Evolutionary conservation across 2,888 invertebrate species (phyloP).

Genomic region (Nymphalis urticae): DNA sequence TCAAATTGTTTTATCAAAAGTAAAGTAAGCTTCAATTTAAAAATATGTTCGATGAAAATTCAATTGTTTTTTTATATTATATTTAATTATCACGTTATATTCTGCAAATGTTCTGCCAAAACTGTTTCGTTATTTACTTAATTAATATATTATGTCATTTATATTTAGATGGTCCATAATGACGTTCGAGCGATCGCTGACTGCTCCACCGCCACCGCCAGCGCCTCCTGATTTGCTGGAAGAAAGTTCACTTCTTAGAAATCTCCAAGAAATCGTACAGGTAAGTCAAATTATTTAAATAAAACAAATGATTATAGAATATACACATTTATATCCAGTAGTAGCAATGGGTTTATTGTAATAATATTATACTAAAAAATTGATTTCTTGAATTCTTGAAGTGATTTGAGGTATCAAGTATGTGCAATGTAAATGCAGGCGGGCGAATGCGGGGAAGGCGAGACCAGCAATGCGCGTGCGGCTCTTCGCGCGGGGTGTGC

Average conservation of each 20-base stretch:
- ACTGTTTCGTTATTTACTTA: neutral
- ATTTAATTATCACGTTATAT: too few relatives aligned
- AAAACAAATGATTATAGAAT: neutral
- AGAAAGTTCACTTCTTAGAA: slow-evolving; percentile 86
- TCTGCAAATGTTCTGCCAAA: too few relatives aligned
- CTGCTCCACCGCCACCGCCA: slow-evolving; percentile 82
- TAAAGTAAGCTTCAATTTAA: too few relatives aligned
- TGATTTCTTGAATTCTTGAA: too few relatives aligned
- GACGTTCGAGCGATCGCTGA: slow-evolving; percentile 91
- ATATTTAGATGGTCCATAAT: slow-evolving; percentile 92
- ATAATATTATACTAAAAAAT: too few relatives aligned
- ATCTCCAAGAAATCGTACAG: slow-evolving; percentile 92
- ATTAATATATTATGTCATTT: neutral
- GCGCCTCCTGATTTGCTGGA: slow-evolving; percentile 72
- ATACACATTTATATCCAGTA: neutral
- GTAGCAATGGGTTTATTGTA: too few relatives aligned
- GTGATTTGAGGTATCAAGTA: neutral
- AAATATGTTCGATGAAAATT: too few relatives aligned
- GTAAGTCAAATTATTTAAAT: slow-evolving; percentile 42
- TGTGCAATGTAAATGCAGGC: slow-evolving; percentile 14
- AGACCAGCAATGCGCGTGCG: slow-evolving; percentile 52
- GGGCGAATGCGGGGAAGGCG: slow-evolving; percentile 43
- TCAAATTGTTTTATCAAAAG: too few relatives aligned
- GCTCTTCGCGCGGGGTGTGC: slow-evolving; percentile 63
- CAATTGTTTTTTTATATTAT: too few relatives aligned